A percentile compares a stretch with the other conserved stretches of the same genome.
Conservation (phyloP, 2,888 invertebrate genomes). For the Oligia strigilis region DNA sequence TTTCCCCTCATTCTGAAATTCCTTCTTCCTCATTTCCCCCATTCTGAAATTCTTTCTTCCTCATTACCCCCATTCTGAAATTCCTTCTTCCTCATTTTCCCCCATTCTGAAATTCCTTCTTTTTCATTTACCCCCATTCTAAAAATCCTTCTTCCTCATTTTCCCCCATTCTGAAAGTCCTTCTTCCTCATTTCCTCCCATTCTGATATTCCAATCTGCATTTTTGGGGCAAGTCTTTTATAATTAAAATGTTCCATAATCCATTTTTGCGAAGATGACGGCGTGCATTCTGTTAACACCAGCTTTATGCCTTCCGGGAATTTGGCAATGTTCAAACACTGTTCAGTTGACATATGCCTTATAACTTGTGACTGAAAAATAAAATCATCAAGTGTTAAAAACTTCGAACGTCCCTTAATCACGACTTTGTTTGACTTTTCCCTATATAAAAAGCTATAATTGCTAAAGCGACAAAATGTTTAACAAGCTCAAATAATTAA, state of each 20-base stretch:
- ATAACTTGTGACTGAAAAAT: slow-evolving; percentile 74
- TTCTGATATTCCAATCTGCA: slow-evolving; percentile 57
- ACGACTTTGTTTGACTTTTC: too few relatives aligned
- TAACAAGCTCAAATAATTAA: not conserved
- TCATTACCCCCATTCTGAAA: slow-evolving; percentile 9
- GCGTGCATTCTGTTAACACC: slow-evolving; percentile 65
- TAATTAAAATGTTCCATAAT: slow-evolving; percentile 72
- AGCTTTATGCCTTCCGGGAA: slow-evolving; percentile 58
- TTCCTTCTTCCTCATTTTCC: slow-evolving; percentile 2
- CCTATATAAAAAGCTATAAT: not conserved
- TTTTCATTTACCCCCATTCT: slow-evolving; percentile 14
- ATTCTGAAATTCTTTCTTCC: slow-evolving; percentile 7
- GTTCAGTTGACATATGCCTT: slow-evolving; percentile 68
- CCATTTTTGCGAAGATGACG: slow-evolving; percentile 72
- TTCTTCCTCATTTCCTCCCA: slow-evolving; percentile 11
- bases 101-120: slow-evolving; percentile 25
- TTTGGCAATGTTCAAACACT: slow-evolving; percentile 71
- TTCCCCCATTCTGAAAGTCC: slow-evolving; percentile 17
- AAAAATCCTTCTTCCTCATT: slow-evolving; percentile 13
- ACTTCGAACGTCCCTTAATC: not conserved
- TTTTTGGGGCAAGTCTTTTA: slow-evolving; percentile 63
- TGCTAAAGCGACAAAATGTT: not conserved
- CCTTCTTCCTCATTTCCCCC: slow-evolving; percentile 18
- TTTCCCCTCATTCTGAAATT: slow-evolving; percentile 21
- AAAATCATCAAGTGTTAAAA: not conserved